Evolutionary conservation across 2,113 vertebrate species (phyloP), one percentile per base, ranked within the genome.

Genomic region (Odocoileus virginianus): DNA sequence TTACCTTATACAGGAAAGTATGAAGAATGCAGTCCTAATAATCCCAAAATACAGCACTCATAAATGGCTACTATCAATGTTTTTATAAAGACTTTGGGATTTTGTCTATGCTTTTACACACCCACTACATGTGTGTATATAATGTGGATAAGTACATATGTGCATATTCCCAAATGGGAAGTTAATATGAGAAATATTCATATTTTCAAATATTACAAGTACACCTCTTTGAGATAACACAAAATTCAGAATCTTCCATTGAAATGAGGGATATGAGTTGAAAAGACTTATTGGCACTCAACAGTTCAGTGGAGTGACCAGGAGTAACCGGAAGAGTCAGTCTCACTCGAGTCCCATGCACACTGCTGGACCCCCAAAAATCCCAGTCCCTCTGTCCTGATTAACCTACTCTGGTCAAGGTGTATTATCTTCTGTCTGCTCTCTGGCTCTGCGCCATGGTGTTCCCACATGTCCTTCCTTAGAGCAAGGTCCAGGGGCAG

Each of bases 391-490:
- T 45, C 27, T 33, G 28, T 7, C 6, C 6, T 81, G 21, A 76
- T 12, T 28, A 60, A 25, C 5, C 4, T 33, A 5, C 74, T 88
- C 67, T 9, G 36, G 12, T 57, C 16, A 58, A 33, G 6, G 4
- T 0, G 33, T 4, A 10, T 13, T 7, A 0, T 4, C 13, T 30
- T 58, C n/a, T 60, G 50, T 14, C 47, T 17, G 4, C 6, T 36
- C 9, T 61, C 23, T 79, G 30, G 2, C 36, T 58, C 67, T 64
- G 58, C 1, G 27, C 17, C 14, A 10, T 19, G 1, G 7, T 1
- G 8, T 5, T 23, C 15, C 19, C 14, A 7, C 54, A 89, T 2
- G 2, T 1, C 28, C 21, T 58, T 74, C 19, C 1, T 45, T 60
- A n/a, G 58, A 50, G 19, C 60, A 67, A 84, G 50, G 21, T 47